Base-by-base conservation (phyloP, 2,888 invertebrate species). In the Gandaritis pyraliata region DNA sequence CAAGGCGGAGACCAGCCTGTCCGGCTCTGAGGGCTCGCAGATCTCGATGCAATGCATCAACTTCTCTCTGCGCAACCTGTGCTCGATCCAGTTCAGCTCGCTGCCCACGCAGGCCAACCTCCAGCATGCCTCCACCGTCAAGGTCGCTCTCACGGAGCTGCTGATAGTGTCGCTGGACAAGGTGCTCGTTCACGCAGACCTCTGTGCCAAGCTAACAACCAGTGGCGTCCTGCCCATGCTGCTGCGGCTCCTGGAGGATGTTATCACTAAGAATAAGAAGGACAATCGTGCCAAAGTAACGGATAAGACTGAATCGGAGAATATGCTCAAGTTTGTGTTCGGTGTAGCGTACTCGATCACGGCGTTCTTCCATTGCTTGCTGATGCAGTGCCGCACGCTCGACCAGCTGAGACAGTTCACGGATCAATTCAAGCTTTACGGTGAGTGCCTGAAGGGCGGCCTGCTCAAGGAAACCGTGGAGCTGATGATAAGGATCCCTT, bases 191-290 rank as follows among this genome's bases (percentile, higher is more conserved):
- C 86, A 93, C 50, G 83, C 93, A 5, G 93, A 94, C 49, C 86
- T 94, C 8, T 93, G 93, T 57, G 92, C 93, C 43, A 93, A 93
- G 55, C 83, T 94, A 3, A 94, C 94, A 47, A 93, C 93, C 70
- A 93, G 93, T 71, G 94, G 94, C 0, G 88, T 94, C 29, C 71
- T 95, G n/a, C 94, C 94, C 2, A 93, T 94, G 93, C 87, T 94
- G 45, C 81, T 94, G 8, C 83, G 94, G 64, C 80, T 95, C 43
- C 74, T 94, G 13, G 94, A 94, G 73, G 94, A 94, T 61, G 92
- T 93, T 2, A 82, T 89, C 39, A 86, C 86, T 45, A 92, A 92
- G 69, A 81, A 78, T 62, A 86, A 83, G 69, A 81, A 77, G 63
- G 81, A 81, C 63, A 78, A 76, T 54, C 82, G 78, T 66, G 78